A percentile compares a stretch with the other conserved stretches of the same genome.
These are phyloP conservation scores for Dexiosoma caninum DNA, from an alignment of 2,888 invertebrate genomes.

Conservation along the genomic window DNA sequence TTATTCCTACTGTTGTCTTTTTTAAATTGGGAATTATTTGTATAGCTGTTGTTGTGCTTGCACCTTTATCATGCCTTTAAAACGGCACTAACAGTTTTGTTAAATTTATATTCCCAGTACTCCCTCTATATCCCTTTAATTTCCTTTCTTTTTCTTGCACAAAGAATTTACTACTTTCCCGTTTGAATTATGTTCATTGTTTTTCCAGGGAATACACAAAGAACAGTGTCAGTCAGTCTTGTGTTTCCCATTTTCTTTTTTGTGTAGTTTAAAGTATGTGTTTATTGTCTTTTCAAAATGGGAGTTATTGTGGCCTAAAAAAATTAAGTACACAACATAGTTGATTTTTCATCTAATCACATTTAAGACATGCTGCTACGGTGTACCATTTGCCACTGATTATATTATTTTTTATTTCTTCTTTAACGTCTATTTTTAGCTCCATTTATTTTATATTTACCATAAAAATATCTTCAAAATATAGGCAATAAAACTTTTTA, in stretches of 20 bases:
- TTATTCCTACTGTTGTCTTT: conserved; percentile 34
- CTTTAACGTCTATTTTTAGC: conserved; percentile 26
- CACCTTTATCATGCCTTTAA: conserved; percentile 14
- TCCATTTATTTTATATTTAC: conserved; percentile 36
- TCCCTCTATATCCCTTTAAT: background rate
- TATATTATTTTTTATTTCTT: conserved; percentile 8
- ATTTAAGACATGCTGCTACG: conserved; percentile 3
- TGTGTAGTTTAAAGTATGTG: conserved; percentile 30
- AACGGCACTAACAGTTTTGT: conserved; percentile 13
- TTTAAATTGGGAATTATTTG: conserved; percentile 55
- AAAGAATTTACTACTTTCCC: conserved; percentile 17
- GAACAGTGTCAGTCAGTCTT: conserved; percentile 41
- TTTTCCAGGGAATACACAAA: conserved; percentile 38
- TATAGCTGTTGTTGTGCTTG: conserved; percentile 29
- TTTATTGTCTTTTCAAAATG: conserved; percentile 35
- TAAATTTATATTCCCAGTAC: conserved; percentile 28
- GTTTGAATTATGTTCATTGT: conserved; percentile 41
- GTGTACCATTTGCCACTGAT: conserved; percentile 19
- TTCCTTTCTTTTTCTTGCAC: background rate
- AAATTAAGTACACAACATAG: conserved; percentile 2
- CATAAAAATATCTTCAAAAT: background rate
- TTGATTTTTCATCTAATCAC: conserved; percentile 42
- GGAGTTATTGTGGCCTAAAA: background rate
- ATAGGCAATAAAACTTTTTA: conserved; percentile 38
- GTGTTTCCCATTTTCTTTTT: background rate